Base-by-base conservation (phyloP, 2,113 vertebrate species). In the Apaloderma vittatum region DNA sequence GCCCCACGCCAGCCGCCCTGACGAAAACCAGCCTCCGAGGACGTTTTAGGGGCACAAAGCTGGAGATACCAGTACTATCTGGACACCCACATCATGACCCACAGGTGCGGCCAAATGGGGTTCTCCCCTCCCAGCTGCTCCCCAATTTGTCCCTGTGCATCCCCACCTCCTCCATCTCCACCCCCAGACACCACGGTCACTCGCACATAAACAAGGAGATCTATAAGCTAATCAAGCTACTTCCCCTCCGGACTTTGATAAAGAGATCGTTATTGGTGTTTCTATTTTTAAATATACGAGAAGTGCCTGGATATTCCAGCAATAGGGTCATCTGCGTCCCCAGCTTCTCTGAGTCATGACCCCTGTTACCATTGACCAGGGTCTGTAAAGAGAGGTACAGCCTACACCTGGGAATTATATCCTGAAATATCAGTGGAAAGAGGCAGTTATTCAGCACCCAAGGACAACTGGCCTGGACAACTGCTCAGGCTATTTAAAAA, bases 61-160 rank as follows among this genome's bases (percentile, higher is more conserved):
- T 4, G 0, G 21, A 54, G 68, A 3, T 2, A 0, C 4, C 2
- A 0, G 24, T 36, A 23, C 32, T 0, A 0, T 24, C 43, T 0
- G 0, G 19, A 68, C 51, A 68, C 29, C 46, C 26, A 48, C 61
- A 54, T 5, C 40, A 12, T 0, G 5, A 10, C 48, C 27, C 58
- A 22, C 0, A 2, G 63, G 10, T 24, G 9, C 3, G 2, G 6
- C 15, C 7, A 0, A 13, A 8, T 6, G 19, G 0, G 40, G 40
- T 40, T 80, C 3, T 80, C 54, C 37, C 40, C 34, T 68, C 32
- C 30, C 0, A 0, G 22, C 40, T 52, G 37, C 49, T 80, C 62
- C 82, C 51, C 16, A 12, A 0, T 55, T 46, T 81, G 37, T 51
- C 82, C 67, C 86, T 8, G 46, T 3, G 0, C 24, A 34, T 40